These are phyloP conservation scores for Camponotus vicinus DNA, from an alignment of 1,140 invertebrate species.

Conservation along the genomic window DNA sequence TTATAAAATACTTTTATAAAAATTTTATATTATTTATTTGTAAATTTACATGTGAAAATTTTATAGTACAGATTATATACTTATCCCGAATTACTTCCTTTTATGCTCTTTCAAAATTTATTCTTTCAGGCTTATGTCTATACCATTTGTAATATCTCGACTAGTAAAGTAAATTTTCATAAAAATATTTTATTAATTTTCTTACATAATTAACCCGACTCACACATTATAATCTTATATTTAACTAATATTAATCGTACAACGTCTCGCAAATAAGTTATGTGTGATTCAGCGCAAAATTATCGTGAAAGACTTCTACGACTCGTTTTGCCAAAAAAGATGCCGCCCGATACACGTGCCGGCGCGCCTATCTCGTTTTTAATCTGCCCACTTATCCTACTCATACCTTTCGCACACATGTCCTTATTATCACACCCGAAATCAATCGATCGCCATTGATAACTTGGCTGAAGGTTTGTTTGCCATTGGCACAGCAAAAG, in stretches of 20 bases:
- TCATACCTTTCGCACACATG: constrained; percentile 18
- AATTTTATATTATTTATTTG: too few relatives aligned
- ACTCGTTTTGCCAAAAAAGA: not conserved
- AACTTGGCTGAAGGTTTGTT: constrained; percentile 24
- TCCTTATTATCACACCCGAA: constrained; percentile 55
- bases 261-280: not conserved
- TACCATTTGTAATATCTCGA: not conserved
- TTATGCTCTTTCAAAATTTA: not conserved
- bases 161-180: not conserved
- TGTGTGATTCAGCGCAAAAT: not conserved
- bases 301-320: constrained; percentile 2
- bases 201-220: not conserved
- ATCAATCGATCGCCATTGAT: constrained; percentile 55
- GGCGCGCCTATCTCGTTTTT: constrained; percentile 59
- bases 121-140: not conserved
- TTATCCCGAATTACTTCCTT: not conserved
- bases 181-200: not conserved
- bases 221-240: not conserved
- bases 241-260: not conserved
- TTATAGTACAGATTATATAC: not conserved
- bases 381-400: constrained; percentile 18
- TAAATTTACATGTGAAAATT: too few relatives aligned
- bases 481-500: not conserved
- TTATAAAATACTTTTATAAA: too few relatives aligned
- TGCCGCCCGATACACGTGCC: constrained; percentile 22